Conservation (phyloP, 2,113 vertebrate species). For the Mungos mungo region DNA sequence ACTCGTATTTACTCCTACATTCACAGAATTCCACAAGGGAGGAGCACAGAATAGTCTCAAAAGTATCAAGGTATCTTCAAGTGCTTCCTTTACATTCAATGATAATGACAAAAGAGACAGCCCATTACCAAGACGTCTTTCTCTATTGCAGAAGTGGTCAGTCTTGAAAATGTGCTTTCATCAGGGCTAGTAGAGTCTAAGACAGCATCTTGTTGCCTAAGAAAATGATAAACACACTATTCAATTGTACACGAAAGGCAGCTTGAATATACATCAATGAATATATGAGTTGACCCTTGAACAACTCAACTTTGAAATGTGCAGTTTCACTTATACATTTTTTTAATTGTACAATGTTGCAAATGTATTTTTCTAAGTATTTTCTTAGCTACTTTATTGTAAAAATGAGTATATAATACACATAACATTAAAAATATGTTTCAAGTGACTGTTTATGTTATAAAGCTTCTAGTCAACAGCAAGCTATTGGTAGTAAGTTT, state of each 20-base stretch:
- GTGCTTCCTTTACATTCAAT: neutral
- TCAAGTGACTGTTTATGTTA: neutral
- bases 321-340: neutral
- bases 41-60: neutral
- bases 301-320: neutral
- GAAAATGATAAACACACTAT: conserved; percentile 22
- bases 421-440: neutral
- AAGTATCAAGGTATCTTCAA: neutral
- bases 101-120: neutral
- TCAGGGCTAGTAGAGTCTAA: conserved; percentile 60
- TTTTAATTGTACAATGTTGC: neutral
- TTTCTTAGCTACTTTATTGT: neutral
- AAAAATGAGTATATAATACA: neutral
- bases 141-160: conserved; percentile 71
- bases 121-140: conserved; percentile 85
- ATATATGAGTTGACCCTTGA: neutral
- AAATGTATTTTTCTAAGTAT: neutral
- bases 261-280: neutral
- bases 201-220: conserved; percentile 81
- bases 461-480: neutral
- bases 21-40: neutral
- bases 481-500: neutral
- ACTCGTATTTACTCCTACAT: neutral
- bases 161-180: conserved; percentile 56
- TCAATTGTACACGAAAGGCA: neutral